Base-by-base conservation (phyloP, 1,140 invertebrate genomes). In the Tetragnatha versicolor region DNA sequence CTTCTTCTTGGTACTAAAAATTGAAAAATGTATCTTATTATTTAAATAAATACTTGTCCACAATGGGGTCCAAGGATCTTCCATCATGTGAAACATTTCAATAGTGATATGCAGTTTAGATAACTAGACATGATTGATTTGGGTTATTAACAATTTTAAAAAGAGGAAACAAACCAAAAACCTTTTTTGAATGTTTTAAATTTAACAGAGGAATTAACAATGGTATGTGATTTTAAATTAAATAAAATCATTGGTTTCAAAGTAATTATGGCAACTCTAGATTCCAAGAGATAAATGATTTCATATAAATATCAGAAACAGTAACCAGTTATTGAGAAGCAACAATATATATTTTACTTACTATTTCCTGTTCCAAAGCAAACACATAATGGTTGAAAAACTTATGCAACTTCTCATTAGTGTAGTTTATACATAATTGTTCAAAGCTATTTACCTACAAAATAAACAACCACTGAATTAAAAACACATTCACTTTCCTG, bases 371-470 rank as follows among this genome's bases (percentile, higher is more conserved):
- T 86, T 97, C 95, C 75, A 96, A 84, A 0, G 93, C 93, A 84
- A 97, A 97, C 0, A 97, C 94, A 83, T 96, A 96, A 83, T 96
- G 94, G 88, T 98, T 99, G 87, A 99, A 99, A 87, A 98, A 98
- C 88, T 97, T 97, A 85, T 99, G 97, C 12, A 99, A 89, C 85
- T 98, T 98, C 86, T 98, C 97, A 85, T 99, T 99, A 0, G 96
- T 97, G 86, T 98, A 98, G 87, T 98, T 98, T 82, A 99, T 99
- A 84, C 96, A 98, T n/a, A 91, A 90, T 85, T 99, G 97, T 85
- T 99, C 97, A 85, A 98, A 96, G 5, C 95, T 96, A 85, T 98
- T 98, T 1, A 82, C 81, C 58, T 91, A 88, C 85, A 98, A 98
- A 87, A 92, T 88, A 42, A 92, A 73, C n/a, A 45, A 31, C 10